Percentiles rank a stretch among this genome's conserved stretches.
These are phyloP conservation scores for Plebejus argus DNA, from an alignment of 2,888 invertebrate genomes.

Conservation along the genomic window DNA sequence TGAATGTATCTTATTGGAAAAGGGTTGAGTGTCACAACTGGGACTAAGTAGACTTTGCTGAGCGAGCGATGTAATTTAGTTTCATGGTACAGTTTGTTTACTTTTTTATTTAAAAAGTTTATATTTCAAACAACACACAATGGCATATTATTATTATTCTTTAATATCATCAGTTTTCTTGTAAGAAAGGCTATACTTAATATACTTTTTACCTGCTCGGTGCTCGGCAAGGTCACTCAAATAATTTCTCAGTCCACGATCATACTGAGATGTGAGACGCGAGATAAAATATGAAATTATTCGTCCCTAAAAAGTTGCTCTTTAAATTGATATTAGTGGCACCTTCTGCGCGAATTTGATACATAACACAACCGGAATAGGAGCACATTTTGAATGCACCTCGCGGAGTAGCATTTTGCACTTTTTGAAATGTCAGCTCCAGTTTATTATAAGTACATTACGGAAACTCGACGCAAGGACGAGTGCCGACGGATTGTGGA, in stretches of 20 bases:
- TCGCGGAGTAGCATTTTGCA: slow-evolving; percentile 7
- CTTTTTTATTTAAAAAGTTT: not conserved
- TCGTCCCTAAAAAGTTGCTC: not conserved
- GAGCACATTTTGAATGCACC: not conserved
- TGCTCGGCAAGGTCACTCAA: not conserved
- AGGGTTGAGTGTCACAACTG: too few species aligned
- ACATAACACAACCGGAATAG: not conserved
- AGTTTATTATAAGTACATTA: slow-evolving; percentile 59
- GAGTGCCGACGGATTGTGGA: slow-evolving; percentile 59
- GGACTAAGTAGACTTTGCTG: too few species aligned
- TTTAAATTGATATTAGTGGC: not conserved
- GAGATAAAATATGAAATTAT: not conserved
- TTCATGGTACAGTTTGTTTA: too few species aligned
- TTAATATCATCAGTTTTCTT: not conserved
- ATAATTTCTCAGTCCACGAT: not conserved
- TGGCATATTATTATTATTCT: not conserved
- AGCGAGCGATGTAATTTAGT: too few species aligned
- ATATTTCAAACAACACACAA: too few species aligned
- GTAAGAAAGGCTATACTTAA: not conserved
- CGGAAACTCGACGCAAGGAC: slow-evolving; percentile 75
- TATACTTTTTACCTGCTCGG: not conserved
- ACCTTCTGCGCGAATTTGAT: not conserved
- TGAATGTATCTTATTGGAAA: too few species aligned
- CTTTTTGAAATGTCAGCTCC: slow-evolving; percentile 40
- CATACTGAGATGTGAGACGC: not conserved